A percentile compares a stretch with the other conserved stretches of the same genome.
Conservation (phyloP, 1,140 invertebrate genomes). For the Ephestia elutella region DNA sequence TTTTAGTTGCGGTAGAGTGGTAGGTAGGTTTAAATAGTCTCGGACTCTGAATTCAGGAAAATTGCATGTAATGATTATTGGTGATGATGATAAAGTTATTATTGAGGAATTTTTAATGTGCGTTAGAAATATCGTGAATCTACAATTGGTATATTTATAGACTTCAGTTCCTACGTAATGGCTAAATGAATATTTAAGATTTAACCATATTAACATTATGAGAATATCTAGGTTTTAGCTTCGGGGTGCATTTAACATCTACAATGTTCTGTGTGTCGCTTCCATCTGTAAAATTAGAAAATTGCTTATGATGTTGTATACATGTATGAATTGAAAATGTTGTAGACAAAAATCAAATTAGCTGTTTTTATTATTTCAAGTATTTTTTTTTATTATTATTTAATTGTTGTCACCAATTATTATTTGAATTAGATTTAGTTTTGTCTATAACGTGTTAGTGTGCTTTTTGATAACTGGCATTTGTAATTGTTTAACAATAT, state of each 20-base stretch:
- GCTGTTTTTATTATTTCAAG: not conserved
- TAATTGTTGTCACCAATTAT: not conserved
- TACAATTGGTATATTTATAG: not conserved
- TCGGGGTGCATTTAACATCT: not conserved
- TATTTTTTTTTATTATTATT: not conserved
- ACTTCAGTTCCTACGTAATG: too few relatives aligned
- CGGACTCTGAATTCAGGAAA: not conserved
- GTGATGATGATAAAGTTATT: not conserved
- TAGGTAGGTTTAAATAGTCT: not conserved
- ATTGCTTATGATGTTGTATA: slow-evolving; percentile 1
- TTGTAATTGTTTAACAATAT: not conserved
- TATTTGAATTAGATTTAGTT: not conserved
- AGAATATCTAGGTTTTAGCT: not conserved
- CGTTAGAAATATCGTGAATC: not conserved
- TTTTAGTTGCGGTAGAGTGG: not conserved
- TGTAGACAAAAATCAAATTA: not conserved
- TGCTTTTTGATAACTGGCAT: slow-evolving; percentile 1
- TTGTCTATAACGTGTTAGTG: slow-evolving; percentile 2
- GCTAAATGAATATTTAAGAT: too few relatives aligned
- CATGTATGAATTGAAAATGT: not conserved
- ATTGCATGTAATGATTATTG: not conserved
- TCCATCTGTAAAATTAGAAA: not conserved
- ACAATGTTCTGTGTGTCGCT: not conserved
- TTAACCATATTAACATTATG: not conserved
- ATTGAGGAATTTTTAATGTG: not conserved